Conservation (phyloP, 2,888 invertebrate genomes). For the Plebejus anna region DNA sequence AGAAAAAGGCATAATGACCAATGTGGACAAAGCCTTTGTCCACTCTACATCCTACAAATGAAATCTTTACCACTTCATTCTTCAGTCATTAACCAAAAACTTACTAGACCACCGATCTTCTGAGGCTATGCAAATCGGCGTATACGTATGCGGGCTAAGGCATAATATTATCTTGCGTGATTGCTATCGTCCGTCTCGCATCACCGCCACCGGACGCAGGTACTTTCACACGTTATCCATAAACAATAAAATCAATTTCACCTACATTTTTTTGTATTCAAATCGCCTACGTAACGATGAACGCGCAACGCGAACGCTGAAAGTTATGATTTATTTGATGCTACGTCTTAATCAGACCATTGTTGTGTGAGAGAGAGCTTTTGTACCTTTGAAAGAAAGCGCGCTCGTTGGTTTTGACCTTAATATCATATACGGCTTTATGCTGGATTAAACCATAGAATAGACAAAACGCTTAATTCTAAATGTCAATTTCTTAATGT, state of each 20-base stretch:
- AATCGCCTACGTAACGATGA: slow-evolving; percentile 36
- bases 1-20: too few relatives aligned
- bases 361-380: slow-evolving; percentile 8
- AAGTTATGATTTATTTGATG: slow-evolving; percentile 22
- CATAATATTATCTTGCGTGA: slow-evolving; percentile 44
- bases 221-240: slow-evolving; percentile 65
- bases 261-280: slow-evolving; percentile 49
- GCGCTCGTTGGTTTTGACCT: neutral
- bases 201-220: slow-evolving; percentile 48
- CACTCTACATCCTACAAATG: neutral
- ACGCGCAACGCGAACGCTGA: slow-evolving; percentile 1
- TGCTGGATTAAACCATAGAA: neutral
- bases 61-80: neutral
- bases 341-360: slow-evolving; percentile 3
- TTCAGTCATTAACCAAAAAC: neutral
- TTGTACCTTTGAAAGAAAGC: neutral
- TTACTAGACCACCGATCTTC: neutral
- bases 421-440: neutral
- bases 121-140: neutral
- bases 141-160: slow-evolving; percentile 6
- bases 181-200: slow-evolving; percentile 60
- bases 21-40: too few relatives aligned
- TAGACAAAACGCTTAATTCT: neutral
- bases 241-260: slow-evolving; percentile 56
- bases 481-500: neutral